Conservation (phyloP, 2,888 invertebrate species). For the Notodonta dromedarius region DNA sequence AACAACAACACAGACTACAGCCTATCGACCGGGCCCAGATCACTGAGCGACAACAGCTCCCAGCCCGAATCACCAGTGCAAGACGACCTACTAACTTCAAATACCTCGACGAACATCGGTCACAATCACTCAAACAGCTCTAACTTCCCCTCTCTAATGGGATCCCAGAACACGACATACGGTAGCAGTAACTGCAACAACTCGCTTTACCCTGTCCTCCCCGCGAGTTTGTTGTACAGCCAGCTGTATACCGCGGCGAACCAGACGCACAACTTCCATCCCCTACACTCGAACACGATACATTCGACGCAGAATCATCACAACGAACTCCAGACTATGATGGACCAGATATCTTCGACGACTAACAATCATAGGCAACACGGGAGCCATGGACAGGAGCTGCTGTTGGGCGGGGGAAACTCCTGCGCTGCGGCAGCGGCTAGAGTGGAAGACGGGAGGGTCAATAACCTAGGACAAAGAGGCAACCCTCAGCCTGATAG, state of each 20-base stretch:
- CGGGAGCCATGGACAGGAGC: conserved; percentile 69
- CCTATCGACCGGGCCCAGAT: conserved; percentile 88
- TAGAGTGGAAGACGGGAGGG: conserved; percentile 83
- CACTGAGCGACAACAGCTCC: conserved; percentile 92
- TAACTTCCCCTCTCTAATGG: conserved; percentile 87
- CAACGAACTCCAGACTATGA: conserved; percentile 89
- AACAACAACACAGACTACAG: conserved; percentile 88
- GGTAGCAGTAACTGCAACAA: conserved; percentile 87
- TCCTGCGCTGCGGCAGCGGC: conserved; percentile 85
- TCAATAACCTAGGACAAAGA: conserved; percentile 80
- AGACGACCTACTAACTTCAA: conserved; percentile 88
- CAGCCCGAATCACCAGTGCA: conserved; percentile 93
- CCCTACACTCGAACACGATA: conserved; percentile 86
- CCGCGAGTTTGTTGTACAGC: conserved; percentile 92
- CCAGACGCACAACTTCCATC: conserved; percentile 89
- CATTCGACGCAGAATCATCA: conserved; percentile 86
- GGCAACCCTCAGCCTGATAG: conserved; percentile 86
- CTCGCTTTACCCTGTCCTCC: conserved; percentile 90
- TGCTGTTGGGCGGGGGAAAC: conserved; percentile 83
- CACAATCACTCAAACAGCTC: conserved; percentile 85
- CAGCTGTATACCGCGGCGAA: conserved; percentile 92
- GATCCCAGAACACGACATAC: conserved; percentile 85
- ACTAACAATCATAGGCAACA: conserved; percentile 84
- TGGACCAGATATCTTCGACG: conserved; percentile 89
- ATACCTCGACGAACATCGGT: conserved; percentile 84